Base-by-base conservation (phyloP, 2,797 vertebrate species). In the Catharus ustulatus region DNA sequence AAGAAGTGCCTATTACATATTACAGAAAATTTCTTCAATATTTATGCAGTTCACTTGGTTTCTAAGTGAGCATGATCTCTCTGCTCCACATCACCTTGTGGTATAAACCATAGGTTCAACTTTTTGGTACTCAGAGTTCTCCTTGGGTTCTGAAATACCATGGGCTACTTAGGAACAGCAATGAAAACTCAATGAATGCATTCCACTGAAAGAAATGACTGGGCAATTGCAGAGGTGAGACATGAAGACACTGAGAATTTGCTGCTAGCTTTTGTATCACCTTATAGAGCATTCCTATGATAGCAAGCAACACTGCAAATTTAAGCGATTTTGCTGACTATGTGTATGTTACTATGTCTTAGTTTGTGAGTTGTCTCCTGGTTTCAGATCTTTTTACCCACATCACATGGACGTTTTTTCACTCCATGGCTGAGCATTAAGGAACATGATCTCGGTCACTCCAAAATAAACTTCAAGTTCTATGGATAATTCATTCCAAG, bases 381-480 rank as follows among this genome's bases (percentile, higher is more conserved):
- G 38, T 91, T 84, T 87, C 54, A n/a, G 46, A 16, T 83, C n/a
- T 51, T 2, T 1, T 84, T 69, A 48, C 11, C 30, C 22, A 48
- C 48, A 13, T 22, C 7, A 3, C 11, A 42, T 40, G 51, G 36
- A 45, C 0, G 0, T 78, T 78, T 79, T 18, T 62, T 87, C 40
- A 30, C 10, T 66, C 36, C 23, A 20, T 11, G 13, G 55, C 36
- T 82, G 26, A 66, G 5, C 1, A 0, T 45, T 63, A 87, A 68
- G 59, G 36, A 84, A 84, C 90, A 87, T 12, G 0, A 12, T 20
- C 24, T 81, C 3, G 0, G 3, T 45, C 18, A 36, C 49, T 95
- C 71, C 59, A 89, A 94, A 95, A 88, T 42, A 94, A 95, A 82
- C 42, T 40, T 48, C 27, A 76, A 14, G 29, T 92, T 93, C 51